Conservation (phyloP, 2,888 invertebrate species). For the Lomographa bimaculata region DNA sequence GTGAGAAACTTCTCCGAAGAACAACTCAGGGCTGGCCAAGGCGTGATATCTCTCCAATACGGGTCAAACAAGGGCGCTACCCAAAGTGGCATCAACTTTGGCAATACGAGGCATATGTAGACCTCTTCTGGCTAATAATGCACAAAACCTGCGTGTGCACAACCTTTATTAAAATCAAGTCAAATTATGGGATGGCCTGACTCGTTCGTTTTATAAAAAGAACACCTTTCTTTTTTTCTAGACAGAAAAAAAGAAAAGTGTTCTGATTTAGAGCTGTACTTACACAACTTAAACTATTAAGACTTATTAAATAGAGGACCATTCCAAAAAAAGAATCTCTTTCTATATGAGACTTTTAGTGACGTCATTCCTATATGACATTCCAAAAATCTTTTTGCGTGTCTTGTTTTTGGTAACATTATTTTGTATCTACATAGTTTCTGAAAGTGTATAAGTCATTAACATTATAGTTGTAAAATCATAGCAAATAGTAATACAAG, state of each 20-base stretch:
- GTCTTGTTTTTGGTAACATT: constrained; percentile 19
- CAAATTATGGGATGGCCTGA: constrained; percentile 20
- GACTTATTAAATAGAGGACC: constrained; percentile 17
- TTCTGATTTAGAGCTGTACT: constrained; percentile 1
- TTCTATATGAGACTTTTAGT: constrained; percentile 37
- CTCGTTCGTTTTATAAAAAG: background rate
- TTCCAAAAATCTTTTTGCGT: constrained; percentile 49
- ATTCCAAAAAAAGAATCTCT: constrained; percentile 29
- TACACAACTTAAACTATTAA: constrained; percentile 11
- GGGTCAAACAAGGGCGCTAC: constrained; percentile 99
- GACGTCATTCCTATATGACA: constrained; percentile 57
- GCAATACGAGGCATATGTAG: constrained; percentile 98
- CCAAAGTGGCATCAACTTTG: constrained; percentile 98
- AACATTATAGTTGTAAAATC: constrained; percentile 2
- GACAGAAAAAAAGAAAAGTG: no score
- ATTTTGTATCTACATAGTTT: background rate
- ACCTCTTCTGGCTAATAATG: constrained; percentile 1
- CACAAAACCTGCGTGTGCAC: constrained; percentile 4
- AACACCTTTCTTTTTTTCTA: background rate
- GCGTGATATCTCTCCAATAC: constrained; percentile 97
- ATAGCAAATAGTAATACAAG: constrained; percentile 9
- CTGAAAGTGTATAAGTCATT: constrained; percentile 39
- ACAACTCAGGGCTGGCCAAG: constrained; percentile 95
- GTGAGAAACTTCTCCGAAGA: constrained; percentile 97
- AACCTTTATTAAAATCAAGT: constrained; percentile 9